Base-by-base conservation (phyloP, 2,113 vertebrate genomes). In the Dendropsophus ebraccatus region DNA sequence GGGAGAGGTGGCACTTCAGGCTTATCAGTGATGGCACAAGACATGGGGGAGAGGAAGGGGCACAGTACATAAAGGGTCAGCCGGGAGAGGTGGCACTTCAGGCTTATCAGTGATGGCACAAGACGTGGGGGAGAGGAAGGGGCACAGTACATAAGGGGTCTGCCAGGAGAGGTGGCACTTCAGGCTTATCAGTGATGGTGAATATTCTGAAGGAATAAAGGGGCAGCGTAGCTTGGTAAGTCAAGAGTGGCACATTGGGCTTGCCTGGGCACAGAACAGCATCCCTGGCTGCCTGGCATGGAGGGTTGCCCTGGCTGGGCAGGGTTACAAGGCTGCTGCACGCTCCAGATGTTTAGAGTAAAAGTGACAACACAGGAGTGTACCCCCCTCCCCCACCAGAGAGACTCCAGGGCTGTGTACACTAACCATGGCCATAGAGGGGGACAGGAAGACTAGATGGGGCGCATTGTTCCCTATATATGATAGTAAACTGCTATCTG, bases 281-380 rank as follows among this genome's bases (percentile, higher is more conserved):
- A 30, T 2, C 21, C 21, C 19, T 4, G 7, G 19, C 17, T 72
- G 37, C 8, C 8, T n/a, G 5, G n/a, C 2, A 30, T 2, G 2
- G 17, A 17, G 17, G 7, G n/a, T n/a, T n/a, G n/a, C n/a, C n/a
- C n/a, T n/a, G n/a, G 21, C 6, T 45, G 37, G 37, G 72, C 8
- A 32, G 1, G 41, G 69, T 41, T 41, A 8, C 4, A 8, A 41
- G 41, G 4, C 12, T 35, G 35, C 16, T 19, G 30, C 32, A 37
- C 16, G 10, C 23, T 74, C 72, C 72, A 74, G 72, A 74, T 74
- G 72, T 49, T 74, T 41, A 45, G 35, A 11, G 70, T n/a, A n/a
- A n/a, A n/a, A 21, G 32, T 70, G 67, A 37, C 23, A 47, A 47
- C 37, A 23, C 23, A 47, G 10, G 21, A 21, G 21, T n/a, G 21